Evolutionary conservation across 2,797 vertebrate genomes (phyloP), one percentile per base, ranked within the genome.

Genomic region (Paramormyrops hopkinsi): DNA sequence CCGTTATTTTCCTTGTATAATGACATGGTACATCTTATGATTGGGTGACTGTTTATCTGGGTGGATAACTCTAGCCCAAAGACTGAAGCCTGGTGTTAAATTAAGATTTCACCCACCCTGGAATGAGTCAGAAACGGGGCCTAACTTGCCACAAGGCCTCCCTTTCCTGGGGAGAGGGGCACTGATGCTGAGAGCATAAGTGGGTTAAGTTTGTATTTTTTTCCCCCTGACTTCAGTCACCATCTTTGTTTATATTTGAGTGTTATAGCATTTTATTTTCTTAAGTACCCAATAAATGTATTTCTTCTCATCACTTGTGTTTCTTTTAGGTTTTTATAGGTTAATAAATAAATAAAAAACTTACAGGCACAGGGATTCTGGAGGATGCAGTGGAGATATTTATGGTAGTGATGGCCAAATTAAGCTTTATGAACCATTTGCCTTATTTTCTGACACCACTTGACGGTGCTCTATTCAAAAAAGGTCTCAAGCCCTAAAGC

Each of bases 261-360:
- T 91, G 89, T 89, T 93, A 91, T 92, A 89, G 92, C 93, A 86
- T 86, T 92, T 91, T 91, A 92, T 90, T 93, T 92, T 93, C 79
- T 54, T 91, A 90, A 89, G 91, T 93, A 92, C 90, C 93, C 91
- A 94, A 94, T 94, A 94, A 94, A 94, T 91, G 89, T 91, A 90
- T 92, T 89, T 44, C 59, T 82, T 51, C 17, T 89, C 33, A 83
- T 51, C 33, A 51, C 3, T 73, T 37, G 48, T 33, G 33, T 56
- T 22, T 54, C 22, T 87, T 84, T 89, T 89, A 54, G 22, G 12
- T 56, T 14, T 41, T 73, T 73, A 37, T 73, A 7, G 33, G 4
- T 86, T 22, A 54, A 84, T 50, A 48, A 83, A 22, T 2, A 11
- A 4, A 0, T 2, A 17, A 48, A 9, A 83, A 84, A 84, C 44